Evolutionary conservation across 30 jellyfish, hydroid and myxozoan species (phyloP), one percentile per base, ranked within the genome.

Genomic region (Cassiopea xamachana): DNA sequence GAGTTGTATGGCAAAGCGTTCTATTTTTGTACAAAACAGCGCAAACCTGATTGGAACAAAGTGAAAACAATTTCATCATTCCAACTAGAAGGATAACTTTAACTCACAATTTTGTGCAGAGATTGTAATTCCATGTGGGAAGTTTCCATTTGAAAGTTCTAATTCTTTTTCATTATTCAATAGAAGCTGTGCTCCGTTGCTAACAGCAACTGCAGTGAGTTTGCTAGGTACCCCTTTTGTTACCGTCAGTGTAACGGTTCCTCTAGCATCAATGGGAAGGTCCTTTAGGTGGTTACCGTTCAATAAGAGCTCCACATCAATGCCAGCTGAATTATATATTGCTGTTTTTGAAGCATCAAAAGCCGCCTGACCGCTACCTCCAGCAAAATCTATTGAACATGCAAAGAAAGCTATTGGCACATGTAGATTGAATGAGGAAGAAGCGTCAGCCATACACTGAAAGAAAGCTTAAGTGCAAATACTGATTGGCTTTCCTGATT

Each of bases 301-400:
- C 15, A 87, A 48, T n/a, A 48, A 15, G 49, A 95, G 85, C 44
- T 91, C 88, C 9, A 90, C 98, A 18, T 91, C 98, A 27, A 78
- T 89, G 39, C 98, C 98, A 72, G 98, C 98, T 1, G 83, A 70
- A 59, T 95, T 95, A 2, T 43, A 60, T 19, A 95, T 72, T n/a
- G 89, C 92, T 60, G 87, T 81, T 2, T 17, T 73, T 39, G 77
- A 59, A 45, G 78, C 49, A 16, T 69, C 83, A 39, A 67, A 6
- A 9, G 94, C 69, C 5, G 73, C 77, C 59, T 67, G 78, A 6
- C 88, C 87, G 49, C 84, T 78, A 1, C 81, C 87, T 1, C 51
- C 81, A 0, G 17, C 73, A 12, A 64, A 44, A 16, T 67, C 93
- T 82, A 76, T 49, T 3, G 12, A 55, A 55, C 64, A 55, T 6